Conservation (phyloP, 2,113 vertebrate genomes). For the Sminthopsis crassicaudata region DNA sequence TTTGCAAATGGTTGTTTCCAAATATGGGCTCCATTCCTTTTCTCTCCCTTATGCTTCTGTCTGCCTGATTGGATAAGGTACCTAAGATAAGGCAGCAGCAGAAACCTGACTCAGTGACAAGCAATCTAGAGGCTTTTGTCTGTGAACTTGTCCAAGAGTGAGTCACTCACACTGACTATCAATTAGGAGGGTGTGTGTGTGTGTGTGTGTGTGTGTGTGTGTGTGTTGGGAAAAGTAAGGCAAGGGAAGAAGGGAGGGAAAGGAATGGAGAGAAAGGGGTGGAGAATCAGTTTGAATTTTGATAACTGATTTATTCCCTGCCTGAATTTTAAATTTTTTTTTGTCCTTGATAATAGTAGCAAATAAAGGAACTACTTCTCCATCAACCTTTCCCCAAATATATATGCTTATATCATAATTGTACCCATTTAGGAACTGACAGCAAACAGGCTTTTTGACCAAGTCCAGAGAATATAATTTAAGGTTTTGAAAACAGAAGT, state of each 20-base stretch:
- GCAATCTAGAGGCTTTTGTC: neutral
- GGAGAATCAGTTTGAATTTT: neutral
- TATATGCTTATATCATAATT: neutral
- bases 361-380: constrained; percentile 19
- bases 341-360: constrained; percentile 34
- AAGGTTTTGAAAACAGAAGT: constrained; percentile 19
- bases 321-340: neutral
- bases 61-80: neutral
- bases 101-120: neutral
- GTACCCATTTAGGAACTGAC: neutral
- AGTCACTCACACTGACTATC: neutral
- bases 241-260: too few species aligned
- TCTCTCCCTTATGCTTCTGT: neutral
- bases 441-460: neutral
- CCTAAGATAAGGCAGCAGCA: neutral
- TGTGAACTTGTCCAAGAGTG: constrained; percentile 7
- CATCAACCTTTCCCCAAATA: neutral
- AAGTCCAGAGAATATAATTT: neutral
- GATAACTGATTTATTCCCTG: neutral
- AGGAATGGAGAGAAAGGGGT: neutral
- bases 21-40: neutral
- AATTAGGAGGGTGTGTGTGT: neutral
- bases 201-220: neutral
- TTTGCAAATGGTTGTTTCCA: neutral
- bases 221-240: neutral